Base-by-base conservation (phyloP, 2,888 invertebrate genomes). In the Nomada fucata region DNA sequence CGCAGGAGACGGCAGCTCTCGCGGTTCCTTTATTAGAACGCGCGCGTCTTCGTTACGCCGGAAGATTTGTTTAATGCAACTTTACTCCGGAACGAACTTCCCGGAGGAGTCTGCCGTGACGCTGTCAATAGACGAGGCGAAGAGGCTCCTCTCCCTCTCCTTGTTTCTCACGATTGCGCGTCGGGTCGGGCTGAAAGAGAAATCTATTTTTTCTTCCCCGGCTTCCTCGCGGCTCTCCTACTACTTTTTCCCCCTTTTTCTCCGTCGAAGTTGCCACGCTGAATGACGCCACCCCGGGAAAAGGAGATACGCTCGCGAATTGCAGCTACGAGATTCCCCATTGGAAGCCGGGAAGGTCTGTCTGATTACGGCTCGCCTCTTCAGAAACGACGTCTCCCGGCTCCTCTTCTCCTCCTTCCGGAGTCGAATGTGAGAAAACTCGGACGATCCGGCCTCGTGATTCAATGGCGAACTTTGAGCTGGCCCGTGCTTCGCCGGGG, bases 11-110 rank as follows among this genome's bases (percentile, higher is more conserved):
- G n/a, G 50, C 26, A 36, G 1, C 50, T 20, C 47, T 59, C 73
- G 57, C 64, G 64, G 70, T 70, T 65, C 60, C 64, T 79, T 70
- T 65, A 79, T 70, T 65, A 74, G 70, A 74, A 67, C 57, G 71
- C 11, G 42, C 60, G 55, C 44, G 70, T 61, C 74, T 82, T 82
- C 74, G 81, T 82, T 82, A 79, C 55, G 70, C 23, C 50, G 60
- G 42, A 60, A 67, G 65, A 74, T 82, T 74, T 74, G 70, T 82
- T 82, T 67, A 60, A 70, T 23, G 79, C 75, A 57, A 60, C 64
- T 67, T 61, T 15, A 15, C 60, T 26, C 69, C 47, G 50, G 20
- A 29, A 5, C 42, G n/a, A 76, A 74, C 59, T 69, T 72, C 55
- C 79, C 18, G 13, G 15, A n/a, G 26, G 26, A 44, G 20, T 23